These are phyloP conservation scores for Sinelater perroti DNA, from an alignment of 2,888 invertebrate genomes.

Conservation along the genomic window DNA sequence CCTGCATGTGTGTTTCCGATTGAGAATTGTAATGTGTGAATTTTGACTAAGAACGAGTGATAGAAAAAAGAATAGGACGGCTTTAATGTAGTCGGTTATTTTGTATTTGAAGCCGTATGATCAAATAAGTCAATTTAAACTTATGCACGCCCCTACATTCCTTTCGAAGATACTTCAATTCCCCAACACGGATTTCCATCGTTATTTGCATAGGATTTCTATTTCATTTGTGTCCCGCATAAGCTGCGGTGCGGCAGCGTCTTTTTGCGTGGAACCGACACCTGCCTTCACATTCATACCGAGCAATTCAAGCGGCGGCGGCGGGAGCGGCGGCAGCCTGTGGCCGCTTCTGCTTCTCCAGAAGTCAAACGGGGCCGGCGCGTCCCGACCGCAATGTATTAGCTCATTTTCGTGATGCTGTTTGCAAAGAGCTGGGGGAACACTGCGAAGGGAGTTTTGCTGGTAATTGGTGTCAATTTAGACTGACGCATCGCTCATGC, in stretches of 20 bases:
- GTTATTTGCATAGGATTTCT: constrained; percentile 65
- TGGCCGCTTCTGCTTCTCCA: constrained; percentile 12
- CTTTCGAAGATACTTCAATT: constrained; percentile 36
- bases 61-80: no score
- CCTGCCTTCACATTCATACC: background rate
- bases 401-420: constrained; percentile 62
- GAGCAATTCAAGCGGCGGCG: no score
- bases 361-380: constrained; percentile 23
- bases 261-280: constrained; percentile 9
- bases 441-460: constrained; percentile 64
- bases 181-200: constrained; percentile 49
- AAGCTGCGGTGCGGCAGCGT: constrained; percentile 2
- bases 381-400: constrained; percentile 49
- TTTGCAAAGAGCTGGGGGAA: constrained; percentile 57
- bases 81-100: no score
- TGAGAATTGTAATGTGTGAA: constrained; percentile 49
- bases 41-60: no score
- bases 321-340: no score
- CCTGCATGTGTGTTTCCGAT: constrained; percentile 22
- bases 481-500: constrained; percentile 67
- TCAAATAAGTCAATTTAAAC: constrained; percentile 31
- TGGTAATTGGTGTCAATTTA: constrained; percentile 74
- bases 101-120: no score
- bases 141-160: constrained; percentile 34
- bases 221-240: constrained; percentile 67